A percentile compares a stretch with the other conserved stretches of the same genome.
phyloP scores from a whole-genome alignment of 2,113 vertebrate genomes.

The Calypte anna region DNA sequence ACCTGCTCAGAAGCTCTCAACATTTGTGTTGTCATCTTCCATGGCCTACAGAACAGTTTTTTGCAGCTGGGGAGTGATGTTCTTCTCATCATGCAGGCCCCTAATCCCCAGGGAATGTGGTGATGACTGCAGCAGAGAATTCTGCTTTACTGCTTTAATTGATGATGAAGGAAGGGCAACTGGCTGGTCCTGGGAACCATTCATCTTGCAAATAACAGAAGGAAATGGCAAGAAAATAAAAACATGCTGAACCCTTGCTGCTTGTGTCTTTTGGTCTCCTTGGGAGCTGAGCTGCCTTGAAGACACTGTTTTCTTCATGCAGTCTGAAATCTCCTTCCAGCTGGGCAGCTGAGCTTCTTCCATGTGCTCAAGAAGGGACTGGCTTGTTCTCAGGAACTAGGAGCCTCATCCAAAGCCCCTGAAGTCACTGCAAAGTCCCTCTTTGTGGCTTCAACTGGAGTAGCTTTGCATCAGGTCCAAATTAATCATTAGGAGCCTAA shows the following conservation, averaged over 20 bases:
- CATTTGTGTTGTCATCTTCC: neutral
- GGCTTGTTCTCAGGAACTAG: neutral
- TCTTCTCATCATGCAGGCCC: neutral
- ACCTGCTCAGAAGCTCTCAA: neutral
- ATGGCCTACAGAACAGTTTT: neutral
- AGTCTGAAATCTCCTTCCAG: neutral
- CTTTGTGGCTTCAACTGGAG: neutral
- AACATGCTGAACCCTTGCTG: neutral
- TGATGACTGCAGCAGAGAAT: neutral
- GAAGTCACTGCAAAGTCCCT: neutral
- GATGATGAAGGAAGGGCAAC: neutral
- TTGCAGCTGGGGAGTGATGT: neutral
- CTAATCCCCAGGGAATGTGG: fast-evolving
- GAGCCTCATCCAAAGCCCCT: neutral
- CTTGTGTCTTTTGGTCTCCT: neutral
- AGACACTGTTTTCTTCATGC: neutral
- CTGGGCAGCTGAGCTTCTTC: neutral
- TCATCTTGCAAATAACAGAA: neutral
- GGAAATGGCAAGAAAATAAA: neutral
- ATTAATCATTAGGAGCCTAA: neutral
- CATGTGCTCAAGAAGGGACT: neutral
- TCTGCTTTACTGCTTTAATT: neutral
- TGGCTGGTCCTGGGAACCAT: neutral
- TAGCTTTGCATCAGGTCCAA: neutral
- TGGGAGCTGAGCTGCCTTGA: neutral